phyloP scores from a whole-genome alignment of 2,888 invertebrate species.

The Lamellibrachia satsuma region DNA sequence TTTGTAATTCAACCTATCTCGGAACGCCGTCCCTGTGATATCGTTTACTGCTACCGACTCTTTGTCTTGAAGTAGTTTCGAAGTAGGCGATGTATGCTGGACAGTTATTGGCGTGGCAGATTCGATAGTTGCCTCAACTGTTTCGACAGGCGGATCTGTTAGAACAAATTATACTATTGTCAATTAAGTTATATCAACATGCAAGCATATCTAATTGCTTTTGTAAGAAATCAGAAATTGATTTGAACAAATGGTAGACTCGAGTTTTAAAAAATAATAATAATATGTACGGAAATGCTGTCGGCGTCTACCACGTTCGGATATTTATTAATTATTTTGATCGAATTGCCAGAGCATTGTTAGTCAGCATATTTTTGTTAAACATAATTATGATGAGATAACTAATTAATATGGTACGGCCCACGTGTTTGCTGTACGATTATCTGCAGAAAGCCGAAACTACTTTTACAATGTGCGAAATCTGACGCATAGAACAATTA shows the following conservation, averaged over 20 bases:
- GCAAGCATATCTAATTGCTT: neutral
- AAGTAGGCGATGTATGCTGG: neutral
- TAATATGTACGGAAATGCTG: no score
- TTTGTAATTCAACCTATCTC: neutral
- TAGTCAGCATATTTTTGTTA: neutral
- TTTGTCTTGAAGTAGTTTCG: neutral
- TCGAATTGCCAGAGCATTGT: neutral
- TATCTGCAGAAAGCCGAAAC: neutral
- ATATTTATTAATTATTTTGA: no score
- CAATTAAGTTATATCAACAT: neutral
- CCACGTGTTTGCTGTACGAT: neutral
- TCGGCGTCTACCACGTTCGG: no score
- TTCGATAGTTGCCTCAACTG: neutral
- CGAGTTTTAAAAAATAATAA: neutral
- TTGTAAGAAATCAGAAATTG: neutral
- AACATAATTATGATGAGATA: neutral
- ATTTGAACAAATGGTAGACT: neutral
- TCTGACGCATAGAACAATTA: no score
- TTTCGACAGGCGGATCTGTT: conserved; percentile 17
- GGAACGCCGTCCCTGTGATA: neutral
- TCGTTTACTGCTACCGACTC: neutral
- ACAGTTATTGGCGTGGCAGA: neutral
- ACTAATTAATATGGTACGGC: neutral
- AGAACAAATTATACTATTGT: neutral
- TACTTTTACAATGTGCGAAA: neutral